Percentiles rank a stretch among this genome's conserved stretches.
Conservation (phyloP, 1,140 invertebrate species). For the Saccostrea cuccullata region DNA sequence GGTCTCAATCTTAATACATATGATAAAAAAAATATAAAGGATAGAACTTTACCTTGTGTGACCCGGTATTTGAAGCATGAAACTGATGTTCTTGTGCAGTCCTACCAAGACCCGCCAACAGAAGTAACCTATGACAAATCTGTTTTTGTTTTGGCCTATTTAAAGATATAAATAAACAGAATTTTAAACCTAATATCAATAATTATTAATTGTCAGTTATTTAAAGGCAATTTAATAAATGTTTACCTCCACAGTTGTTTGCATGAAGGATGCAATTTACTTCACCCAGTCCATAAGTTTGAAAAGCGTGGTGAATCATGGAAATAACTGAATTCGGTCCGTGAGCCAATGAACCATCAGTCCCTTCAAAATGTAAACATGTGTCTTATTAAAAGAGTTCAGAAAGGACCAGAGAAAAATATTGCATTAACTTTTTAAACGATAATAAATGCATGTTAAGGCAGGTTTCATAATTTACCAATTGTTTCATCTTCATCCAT, state of each 20-base stretch:
- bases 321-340: slow-evolving; percentile 11
- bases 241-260: background rate
- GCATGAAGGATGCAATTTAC: background rate
- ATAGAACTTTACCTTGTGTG: background rate
- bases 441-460: no score
- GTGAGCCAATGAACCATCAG: slow-evolving; percentile 11
- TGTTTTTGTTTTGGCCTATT: slow-evolving; percentile 21
- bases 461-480: background rate
- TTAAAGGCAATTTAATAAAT: no score
- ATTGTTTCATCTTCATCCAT: slow-evolving; percentile 42
- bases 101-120: slow-evolving; percentile 10
- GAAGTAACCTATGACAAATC: background rate
- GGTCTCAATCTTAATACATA: no score
- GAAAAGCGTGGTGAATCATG: background rate
- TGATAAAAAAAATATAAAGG: no score
- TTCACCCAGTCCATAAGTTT: background rate
- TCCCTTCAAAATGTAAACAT: background rate
- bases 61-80: slow-evolving; percentile 8
- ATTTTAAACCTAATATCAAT: no score
- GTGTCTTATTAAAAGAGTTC: background rate
- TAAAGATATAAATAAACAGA: background rate
- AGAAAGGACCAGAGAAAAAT: no score
- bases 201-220: no score
- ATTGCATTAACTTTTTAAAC: no score
- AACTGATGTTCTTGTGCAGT: slow-evolving; percentile 4